A percentile compares a stretch with the other conserved stretches of the same genome.
Conservation (phyloP, 1,140 invertebrate genomes). For the Lerema accius region DNA sequence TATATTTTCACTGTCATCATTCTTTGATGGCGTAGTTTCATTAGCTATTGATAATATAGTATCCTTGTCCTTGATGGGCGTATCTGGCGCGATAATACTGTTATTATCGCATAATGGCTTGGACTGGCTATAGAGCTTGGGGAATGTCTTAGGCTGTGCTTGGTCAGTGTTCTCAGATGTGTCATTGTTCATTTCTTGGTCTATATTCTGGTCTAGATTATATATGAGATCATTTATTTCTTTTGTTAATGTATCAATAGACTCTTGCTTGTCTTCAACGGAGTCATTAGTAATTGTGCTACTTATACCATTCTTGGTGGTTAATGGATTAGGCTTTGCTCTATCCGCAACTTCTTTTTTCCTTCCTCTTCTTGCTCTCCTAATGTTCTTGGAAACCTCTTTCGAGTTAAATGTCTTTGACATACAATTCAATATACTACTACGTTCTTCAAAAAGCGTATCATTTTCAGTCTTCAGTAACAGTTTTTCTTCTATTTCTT, state of each 20-base stretch:
- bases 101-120: conserved; percentile 70
- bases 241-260: conserved; percentile 69
- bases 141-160: conserved; percentile 60
- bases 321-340: conserved; percentile 40
- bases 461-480: conserved; percentile 76
- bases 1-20: conserved; percentile 75
- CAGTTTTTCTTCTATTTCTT: conserved; percentile 73
- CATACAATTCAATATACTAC: conserved; percentile 79
- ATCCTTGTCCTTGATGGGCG: conserved; percentile 78
- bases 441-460: conserved; percentile 75
- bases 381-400: conserved; percentile 75
- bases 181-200: conserved; percentile 61
- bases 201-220: conserved; percentile 72
- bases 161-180: conserved; percentile 51
- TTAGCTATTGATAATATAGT: conserved; percentile 58
- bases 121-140: conserved; percentile 65
- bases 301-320: conserved; percentile 50
- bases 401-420: conserved; percentile 79
- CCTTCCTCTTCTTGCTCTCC: conserved; percentile 66
- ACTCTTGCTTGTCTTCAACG: conserved; percentile 64
- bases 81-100: conserved; percentile 64
- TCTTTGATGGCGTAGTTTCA: conserved; percentile 74
- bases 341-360: conserved; percentile 58
- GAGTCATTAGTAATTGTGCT: conserved; percentile 54
- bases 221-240: conserved; percentile 77